Evolutionary conservation across 1,140 invertebrate genomes (phyloP), one percentile per base, ranked within the genome.

Genomic region (Drosophila hydei): DNA sequence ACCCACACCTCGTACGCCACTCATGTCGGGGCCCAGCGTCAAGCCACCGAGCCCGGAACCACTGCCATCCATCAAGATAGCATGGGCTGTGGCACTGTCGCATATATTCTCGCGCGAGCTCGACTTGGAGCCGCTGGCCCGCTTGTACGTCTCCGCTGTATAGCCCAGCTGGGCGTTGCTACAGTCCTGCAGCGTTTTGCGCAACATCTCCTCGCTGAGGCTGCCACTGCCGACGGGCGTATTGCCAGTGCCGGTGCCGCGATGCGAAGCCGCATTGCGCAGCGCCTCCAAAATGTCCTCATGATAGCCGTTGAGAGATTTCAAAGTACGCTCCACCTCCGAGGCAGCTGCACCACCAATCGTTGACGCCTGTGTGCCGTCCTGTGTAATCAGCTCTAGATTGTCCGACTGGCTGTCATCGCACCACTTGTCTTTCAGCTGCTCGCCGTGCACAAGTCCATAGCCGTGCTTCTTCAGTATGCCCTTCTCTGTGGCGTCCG

Each of bases 231-330:
- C 93, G 16, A 94, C 93, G 9, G 94, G 93, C 7, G 94, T 93
- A 61, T 92, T 92, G 23, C 91, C 91, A 30, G 92, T 92, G 4
- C 92, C 93, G 6, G 93, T 92, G 45, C 94, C 94, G 5, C 95
- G 93, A 77, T 96, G 96, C 52, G 91, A 91, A 12, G 96, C 96
- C 1, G 96, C 97, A 63, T 94, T 96, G 45, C 96, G 94, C 73
- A 98, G 89, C 8, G 96, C 97, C 89, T 97, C 96, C 47, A 98
- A 93, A 75, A 98, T 96, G 77, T 97, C 96, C 77, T 98, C 97
- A 84, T 98, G 97, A 91, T 98, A 98, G 3, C 97, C 97, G 92
- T 98, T 97, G 6, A 98, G 92, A 51, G 94, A 97, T 92, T 97
- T 97, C 8, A 98, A 92, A 2, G 95, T 97, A 38, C 95, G 92